Percentiles rank a stretch among this genome's conserved stretches.
Evolutionary conservation across 2,888 invertebrate genomes (phyloP).

Genomic region (Fabriciana adippe): DNA sequence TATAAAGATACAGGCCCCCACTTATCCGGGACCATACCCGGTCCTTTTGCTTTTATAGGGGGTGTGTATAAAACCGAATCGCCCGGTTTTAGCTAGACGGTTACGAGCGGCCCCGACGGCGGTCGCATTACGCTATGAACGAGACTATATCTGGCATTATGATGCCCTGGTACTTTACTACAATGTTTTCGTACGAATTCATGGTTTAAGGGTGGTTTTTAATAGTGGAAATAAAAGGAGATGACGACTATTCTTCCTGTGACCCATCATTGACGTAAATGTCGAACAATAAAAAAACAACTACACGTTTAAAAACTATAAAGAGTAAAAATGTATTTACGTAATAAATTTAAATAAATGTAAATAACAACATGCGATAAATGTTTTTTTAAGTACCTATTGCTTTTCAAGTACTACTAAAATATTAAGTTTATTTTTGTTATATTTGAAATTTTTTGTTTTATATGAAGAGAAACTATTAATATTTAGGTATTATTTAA

Average conservation of each 20-base stretch:
- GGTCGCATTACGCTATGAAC: slow-evolving; percentile 54
- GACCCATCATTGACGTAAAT: not conserved
- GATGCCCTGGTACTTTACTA: slow-evolving; percentile 69
- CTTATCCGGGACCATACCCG: slow-evolving; percentile 79
- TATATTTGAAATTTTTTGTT: too few relatives aligned
- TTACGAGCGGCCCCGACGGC: slow-evolving; percentile 78
- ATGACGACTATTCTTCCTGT: slow-evolving; percentile 3
- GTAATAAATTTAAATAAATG: too few relatives aligned
- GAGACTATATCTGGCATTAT: slow-evolving; percentile 74
- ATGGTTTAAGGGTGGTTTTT: slow-evolving; percentile 47
- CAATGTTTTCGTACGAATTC: slow-evolving; percentile 60
- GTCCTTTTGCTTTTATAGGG: slow-evolving; percentile 83
- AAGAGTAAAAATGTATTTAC: too few relatives aligned
- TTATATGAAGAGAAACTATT: too few relatives aligned
- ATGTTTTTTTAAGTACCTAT: too few relatives aligned
- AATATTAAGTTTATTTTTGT: too few relatives aligned
- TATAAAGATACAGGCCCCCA: slow-evolving; percentile 82
- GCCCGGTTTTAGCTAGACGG: slow-evolving; percentile 81
- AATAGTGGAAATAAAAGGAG: slow-evolving; percentile 15
- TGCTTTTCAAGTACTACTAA: too few relatives aligned
- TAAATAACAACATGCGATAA: too few relatives aligned
- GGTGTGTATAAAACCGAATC: slow-evolving; percentile 82
- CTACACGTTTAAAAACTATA: too few relatives aligned
- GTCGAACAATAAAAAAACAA: not conserved
- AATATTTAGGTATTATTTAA: too few relatives aligned